phyloP scores from a whole-genome alignment of 2,797 vertebrate species.

The Gobio occitaniae region DNA sequence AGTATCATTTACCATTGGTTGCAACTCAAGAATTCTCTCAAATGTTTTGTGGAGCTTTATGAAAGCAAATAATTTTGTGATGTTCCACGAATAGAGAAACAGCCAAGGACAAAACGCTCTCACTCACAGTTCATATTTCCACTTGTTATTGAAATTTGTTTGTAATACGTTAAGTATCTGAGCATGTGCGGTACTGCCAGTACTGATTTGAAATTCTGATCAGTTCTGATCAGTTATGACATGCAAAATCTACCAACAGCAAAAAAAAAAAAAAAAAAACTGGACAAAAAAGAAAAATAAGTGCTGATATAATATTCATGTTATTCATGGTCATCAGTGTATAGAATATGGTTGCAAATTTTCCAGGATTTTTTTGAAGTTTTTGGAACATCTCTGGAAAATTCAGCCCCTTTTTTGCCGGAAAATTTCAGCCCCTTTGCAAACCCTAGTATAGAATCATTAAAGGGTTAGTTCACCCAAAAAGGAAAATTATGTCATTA shows the following conservation, averaged over 20 bases:
- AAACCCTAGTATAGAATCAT: not conserved
- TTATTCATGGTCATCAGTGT: not conserved
- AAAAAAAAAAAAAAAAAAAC: not conserved
- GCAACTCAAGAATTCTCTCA: not conserved
- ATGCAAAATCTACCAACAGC: not conserved
- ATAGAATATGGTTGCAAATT: not conserved
- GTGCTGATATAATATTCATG: not conserved
- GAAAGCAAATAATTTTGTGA: conserved; percentile 42
- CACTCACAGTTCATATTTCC: conserved; percentile 8
- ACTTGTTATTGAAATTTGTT: not conserved
- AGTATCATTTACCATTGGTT: not conserved
- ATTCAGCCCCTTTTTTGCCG: no score
- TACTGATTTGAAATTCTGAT: not conserved
- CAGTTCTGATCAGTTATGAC: not conserved
- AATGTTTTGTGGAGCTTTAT: not conserved
- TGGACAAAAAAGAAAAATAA: no score
- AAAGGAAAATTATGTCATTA: no score
- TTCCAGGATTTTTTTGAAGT: no score
- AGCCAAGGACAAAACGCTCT: conserved; percentile 34
- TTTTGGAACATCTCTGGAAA: no score
- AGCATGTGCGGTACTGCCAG: not conserved
- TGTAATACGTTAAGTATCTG: not conserved
- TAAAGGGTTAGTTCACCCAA: no score
- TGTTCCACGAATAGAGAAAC: conserved; percentile 29
- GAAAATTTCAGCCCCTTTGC: no score